phyloP scores from a whole-genome alignment of 2,888 invertebrate species.

The Lepidonotus clava region DNA sequence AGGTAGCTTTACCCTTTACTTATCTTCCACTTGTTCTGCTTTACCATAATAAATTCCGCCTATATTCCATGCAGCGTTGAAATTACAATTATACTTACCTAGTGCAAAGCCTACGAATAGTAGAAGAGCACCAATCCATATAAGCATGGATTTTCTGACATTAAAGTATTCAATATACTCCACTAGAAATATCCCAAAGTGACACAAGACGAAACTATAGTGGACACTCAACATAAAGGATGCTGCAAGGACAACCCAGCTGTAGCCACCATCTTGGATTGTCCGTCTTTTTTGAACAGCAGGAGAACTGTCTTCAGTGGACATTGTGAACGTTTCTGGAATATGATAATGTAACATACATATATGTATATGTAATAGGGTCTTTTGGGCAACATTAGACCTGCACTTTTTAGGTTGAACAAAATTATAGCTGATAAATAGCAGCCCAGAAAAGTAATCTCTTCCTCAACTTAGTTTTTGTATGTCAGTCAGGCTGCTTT shows the following conservation, averaged over 20 bases:
- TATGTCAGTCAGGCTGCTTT: no score
- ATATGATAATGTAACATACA: no score
- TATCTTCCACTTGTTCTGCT: no score
- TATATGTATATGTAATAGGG: no score
- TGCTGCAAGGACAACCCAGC: background rate
- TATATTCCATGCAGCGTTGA: background rate
- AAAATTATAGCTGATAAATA: no score
- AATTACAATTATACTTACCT: background rate
- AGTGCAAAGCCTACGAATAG: background rate
- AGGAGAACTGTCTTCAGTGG: no score
- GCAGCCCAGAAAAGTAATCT: no score
- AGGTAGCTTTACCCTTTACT: no score
- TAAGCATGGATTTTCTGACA: background rate
- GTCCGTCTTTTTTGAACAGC: background rate
- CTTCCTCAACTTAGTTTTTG: no score
- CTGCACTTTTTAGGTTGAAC: no score
- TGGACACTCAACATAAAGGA: background rate
- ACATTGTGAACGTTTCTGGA: no score
- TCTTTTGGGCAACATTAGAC: no score
- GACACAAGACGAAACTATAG: background rate
- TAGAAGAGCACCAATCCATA: background rate
- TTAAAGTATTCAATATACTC: background rate
- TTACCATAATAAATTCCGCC: background rate
- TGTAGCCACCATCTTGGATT: background rate
- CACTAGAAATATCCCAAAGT: background rate